Evolutionary conservation across 2,888 invertebrate genomes (phyloP), one percentile per base, ranked within the genome.

Genomic region (Cacoxenus indagator): DNA sequence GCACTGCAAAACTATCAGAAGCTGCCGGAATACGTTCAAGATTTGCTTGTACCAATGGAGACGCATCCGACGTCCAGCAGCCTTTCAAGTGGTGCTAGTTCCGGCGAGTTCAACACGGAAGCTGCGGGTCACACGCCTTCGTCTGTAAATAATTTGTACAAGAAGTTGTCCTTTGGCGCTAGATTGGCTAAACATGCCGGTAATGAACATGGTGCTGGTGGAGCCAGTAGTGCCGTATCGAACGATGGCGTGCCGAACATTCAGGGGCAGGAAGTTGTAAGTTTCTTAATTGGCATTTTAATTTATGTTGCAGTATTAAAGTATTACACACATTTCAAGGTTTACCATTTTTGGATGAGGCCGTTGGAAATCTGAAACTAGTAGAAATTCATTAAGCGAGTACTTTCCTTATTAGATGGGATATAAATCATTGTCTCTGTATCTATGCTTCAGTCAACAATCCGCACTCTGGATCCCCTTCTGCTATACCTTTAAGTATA

Each of bases 1-100:
- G 81, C 82, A 29, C 68, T 82, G 59, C 84, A 84, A 67, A 81
- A 81, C 65, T 84, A 84, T 68, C 84, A 84, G 67, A 84, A 84
- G 65, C 72, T 84, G 65, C 79, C 84, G n/a, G 84, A 84, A 65
- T 76, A 75, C 62, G 78, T 75, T 62, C 76, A 79, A 65, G 78
- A 78, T 46, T 46, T 83, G 67, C 72, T 74, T n/a, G 67, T 71
- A 26, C 27, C 68, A 46, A 69, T 69, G 37, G 31, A 19, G 11
- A 43, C 43, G 0, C 6, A 9, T 9, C 1, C 8, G 5, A 24
- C 24, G 4, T 9, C 43, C 17, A n/a, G 19, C 19, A 24, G 43
- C 8, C 68, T 70, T 0, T 78, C 78, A 0, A 78, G 78, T 70
- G 78, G 78, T 43, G 78, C 78, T 64, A 76, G 77, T 73, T 76